Evolutionary conservation across 2,888 invertebrate species (phyloP), one percentile per base, ranked within the genome.

Genomic region (Noctua pronuba): DNA sequence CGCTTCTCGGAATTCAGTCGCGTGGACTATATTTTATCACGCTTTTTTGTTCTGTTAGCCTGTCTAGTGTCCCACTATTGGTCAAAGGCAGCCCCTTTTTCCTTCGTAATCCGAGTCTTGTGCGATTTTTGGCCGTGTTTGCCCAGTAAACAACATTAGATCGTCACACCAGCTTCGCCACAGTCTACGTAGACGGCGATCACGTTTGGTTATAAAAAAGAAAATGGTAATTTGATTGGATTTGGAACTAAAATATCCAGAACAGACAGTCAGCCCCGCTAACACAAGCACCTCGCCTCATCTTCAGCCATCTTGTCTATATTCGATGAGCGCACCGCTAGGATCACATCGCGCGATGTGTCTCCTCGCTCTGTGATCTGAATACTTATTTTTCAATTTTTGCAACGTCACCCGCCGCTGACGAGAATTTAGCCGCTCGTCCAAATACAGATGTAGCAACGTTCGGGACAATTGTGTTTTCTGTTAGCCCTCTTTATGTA

Each of bases 351-450:
- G 82, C 65, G 84, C 81, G 84, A 88, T 88, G 90, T 89, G 89
- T 90, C 88, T 88, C 87, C 83, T 82, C 90, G 88, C 68, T 71
- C 79, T 91, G 90, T 91, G 93, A 86, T 78, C 88, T 86, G 94
- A 93, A 94, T 95, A 93, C 92, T 93, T 94, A 94, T 92, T 93
- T 94, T 94, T 94, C 94, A 94, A 94, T 94, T 94, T 93, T 89
- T 92, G 90, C 88, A 73, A 84, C 89, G 87, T 88, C 88, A 89
- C 68, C 83, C 79, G 64, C 44, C 70, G 84, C 83, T 89, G 92
- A 89, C 88, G 82, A 74, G 90, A 93, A 91, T 92, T 90, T 86
- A 88, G 88, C 85, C 73, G 83, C 86, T 86, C 83, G 84, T 76
- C 74, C 75, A 88, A 88, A 88, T 82, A 88, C 83, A 83, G 80